These are phyloP conservation scores for Oryzias javanicus DNA, from an alignment of 2,113 vertebrate genomes.

Conservation along the genomic window DNA sequence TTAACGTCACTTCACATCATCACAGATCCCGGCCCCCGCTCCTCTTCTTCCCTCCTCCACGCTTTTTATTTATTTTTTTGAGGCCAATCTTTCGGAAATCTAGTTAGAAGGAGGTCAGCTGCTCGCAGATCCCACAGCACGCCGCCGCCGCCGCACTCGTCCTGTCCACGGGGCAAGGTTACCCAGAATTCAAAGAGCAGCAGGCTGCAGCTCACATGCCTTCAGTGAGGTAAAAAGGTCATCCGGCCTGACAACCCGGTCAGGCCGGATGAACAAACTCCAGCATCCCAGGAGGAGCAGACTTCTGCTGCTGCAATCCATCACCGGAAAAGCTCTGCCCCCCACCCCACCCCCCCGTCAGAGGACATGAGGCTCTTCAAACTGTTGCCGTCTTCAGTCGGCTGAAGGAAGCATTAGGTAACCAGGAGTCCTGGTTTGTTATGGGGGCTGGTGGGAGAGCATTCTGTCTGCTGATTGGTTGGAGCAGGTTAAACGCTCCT, in stretches of 20 bases:
- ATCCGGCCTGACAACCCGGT: constrained; percentile 35
- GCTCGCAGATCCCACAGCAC: constrained; percentile 38
- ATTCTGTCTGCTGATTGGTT: too few relatives aligned
- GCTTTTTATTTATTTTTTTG: neutral
- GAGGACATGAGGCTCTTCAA: too few relatives aligned
- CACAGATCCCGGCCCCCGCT: constrained; percentile 1
- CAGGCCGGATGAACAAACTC: constrained; percentile 25
- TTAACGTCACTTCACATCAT: constrained; percentile 50
- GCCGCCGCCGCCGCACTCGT: constrained; percentile 33
- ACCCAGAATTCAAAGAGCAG: constrained; percentile 57
- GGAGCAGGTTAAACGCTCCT: too few relatives aligned
- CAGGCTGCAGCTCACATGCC: constrained; percentile 53
- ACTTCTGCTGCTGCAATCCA: neutral
- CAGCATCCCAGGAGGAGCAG: neutral
- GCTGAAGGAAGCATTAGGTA: too few relatives aligned
- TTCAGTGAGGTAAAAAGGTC: constrained; percentile 56
- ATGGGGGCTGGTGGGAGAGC: too few relatives aligned
- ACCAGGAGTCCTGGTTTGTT: too few relatives aligned
- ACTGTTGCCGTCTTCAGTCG: too few relatives aligned
- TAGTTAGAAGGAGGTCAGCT: constrained; percentile 2
- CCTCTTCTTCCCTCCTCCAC: constrained; percentile 5
- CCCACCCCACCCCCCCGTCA: too few relatives aligned
- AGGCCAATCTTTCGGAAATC: neutral
- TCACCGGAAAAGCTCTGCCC: too few relatives aligned
- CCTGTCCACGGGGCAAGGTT: constrained; percentile 51